Evolutionary conservation across 2,797 vertebrate genomes (phyloP).

Genomic region (Phataginus tetradactyla): DNA sequence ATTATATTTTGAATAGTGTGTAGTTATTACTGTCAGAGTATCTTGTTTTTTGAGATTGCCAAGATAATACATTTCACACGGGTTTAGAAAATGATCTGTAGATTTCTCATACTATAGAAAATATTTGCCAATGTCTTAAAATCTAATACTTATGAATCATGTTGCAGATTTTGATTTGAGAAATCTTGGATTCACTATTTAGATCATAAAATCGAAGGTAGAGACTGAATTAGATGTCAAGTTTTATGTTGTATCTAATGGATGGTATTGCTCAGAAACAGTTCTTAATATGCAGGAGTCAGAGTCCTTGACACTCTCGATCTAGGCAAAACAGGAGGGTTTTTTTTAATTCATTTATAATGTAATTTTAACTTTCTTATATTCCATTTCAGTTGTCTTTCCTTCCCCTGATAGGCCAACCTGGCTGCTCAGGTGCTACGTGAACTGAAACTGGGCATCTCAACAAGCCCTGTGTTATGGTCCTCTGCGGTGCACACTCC

Average conservation of each 20-base stretch:
- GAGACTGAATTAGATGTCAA: neutral
- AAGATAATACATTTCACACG: neutral
- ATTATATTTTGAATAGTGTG: neutral
- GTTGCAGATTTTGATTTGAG: constrained; percentile 17
- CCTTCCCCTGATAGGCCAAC: neutral
- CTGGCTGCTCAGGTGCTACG: neutral
- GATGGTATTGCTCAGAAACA: neutral
- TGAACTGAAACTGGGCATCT: neutral
- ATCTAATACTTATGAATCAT: neutral
- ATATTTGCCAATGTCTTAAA: constrained; percentile 4
- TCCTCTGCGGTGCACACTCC: neutral
- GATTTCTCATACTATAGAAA: neutral
- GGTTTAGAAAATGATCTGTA: neutral
- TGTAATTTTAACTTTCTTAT: neutral
- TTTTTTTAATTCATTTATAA: neutral
- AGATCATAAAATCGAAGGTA: neutral
- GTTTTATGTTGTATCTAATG: neutral
- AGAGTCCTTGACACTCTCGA: neutral
- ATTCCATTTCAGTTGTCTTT: constrained; percentile 9
- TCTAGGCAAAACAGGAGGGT: neutral
- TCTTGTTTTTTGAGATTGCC: neutral
- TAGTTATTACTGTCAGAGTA: neutral
- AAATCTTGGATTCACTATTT: neutral
- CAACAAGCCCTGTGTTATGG: neutral
- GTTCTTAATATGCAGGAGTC: neutral